Conservation (phyloP, 2,113 vertebrate genomes). For the Alosa alosa region DNA sequence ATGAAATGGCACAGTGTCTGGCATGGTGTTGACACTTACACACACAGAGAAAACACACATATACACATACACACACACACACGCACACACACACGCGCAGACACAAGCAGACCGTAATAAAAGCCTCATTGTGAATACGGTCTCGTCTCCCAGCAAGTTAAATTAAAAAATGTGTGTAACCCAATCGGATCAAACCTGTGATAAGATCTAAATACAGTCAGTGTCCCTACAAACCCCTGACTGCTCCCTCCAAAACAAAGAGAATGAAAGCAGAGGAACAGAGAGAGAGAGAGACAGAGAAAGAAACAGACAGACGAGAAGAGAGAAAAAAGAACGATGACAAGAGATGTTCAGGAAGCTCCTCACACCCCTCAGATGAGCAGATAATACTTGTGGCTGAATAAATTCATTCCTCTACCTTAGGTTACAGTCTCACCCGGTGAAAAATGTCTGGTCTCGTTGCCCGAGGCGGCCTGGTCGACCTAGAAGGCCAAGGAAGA, state of each 20-base stretch:
- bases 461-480: slow-evolving; percentile 61
- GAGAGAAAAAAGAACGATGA: slow-evolving; percentile 45
- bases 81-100: slow-evolving; percentile 6
- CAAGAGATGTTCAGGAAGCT: slow-evolving; percentile 67
- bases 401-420: slow-evolving; percentile 70
- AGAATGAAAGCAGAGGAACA: slow-evolving; percentile 13
- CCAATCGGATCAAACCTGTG: slow-evolving; percentile 61
- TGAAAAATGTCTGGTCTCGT: slow-evolving; percentile 52
- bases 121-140: slow-evolving; percentile 66
- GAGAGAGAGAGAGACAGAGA: slow-evolving; percentile 19
- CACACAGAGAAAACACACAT: background rate
- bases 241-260: slow-evolving; percentile 38
- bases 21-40: slow-evolving; percentile 19
- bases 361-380: slow-evolving; percentile 58
- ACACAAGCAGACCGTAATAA: slow-evolving; percentile 57
- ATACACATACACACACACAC: slow-evolving; percentile 5
- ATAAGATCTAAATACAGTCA: slow-evolving; percentile 72
- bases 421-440: slow-evolving; percentile 67
- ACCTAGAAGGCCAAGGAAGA: slow-evolving; percentile 26
- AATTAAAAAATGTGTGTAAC: slow-evolving; percentile 75
- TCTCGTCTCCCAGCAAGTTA: slow-evolving; percentile 67
- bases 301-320: background rate
- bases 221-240: slow-evolving; percentile 66
- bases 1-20: slow-evolving; percentile 23
- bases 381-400: slow-evolving; percentile 62